Conservation (phyloP, 2,113 vertebrate genomes). For the Leuciscus idus region DNA sequence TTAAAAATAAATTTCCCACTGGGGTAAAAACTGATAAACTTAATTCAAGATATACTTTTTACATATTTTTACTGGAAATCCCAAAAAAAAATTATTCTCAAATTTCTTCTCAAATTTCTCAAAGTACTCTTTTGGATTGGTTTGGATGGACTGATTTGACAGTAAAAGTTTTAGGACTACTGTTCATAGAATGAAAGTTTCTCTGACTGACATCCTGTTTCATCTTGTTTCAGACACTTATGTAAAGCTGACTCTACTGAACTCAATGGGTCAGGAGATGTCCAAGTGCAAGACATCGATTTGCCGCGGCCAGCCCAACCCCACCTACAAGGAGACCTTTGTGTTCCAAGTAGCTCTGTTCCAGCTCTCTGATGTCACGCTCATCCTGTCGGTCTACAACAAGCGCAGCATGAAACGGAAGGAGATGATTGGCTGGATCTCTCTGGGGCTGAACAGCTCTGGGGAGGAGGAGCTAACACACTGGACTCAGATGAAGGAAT, state of each 20-base stretch:
- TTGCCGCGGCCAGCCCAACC: conserved; percentile 94
- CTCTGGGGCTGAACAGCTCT: conserved; percentile 96
- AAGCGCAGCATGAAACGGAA: conserved; percentile 98
- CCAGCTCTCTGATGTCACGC: conserved; percentile 96
- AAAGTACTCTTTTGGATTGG: no score
- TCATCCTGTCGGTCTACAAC: conserved; percentile 96
- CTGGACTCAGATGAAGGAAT: conserved; percentile 98
- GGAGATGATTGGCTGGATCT: conserved; percentile 99
- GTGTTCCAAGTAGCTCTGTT: conserved; percentile 97
- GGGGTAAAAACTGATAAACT: neutral
- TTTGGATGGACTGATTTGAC: neutral
- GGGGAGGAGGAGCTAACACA: conserved; percentile 95
- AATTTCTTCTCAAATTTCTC: neutral
- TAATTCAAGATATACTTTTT: neutral
- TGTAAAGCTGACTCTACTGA: conserved; percentile 94
- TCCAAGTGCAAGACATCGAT: conserved; percentile 98
- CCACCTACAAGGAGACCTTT: conserved; percentile 96
- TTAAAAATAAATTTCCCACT: neutral
- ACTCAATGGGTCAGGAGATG: conserved; percentile 99
- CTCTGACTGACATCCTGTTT: neutral
- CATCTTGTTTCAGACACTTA: conserved; percentile 83
- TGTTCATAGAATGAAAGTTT: neutral
- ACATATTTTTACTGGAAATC: neutral
- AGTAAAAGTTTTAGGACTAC: neutral
- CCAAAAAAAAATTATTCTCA: no score